A percentile compares a stretch with the other conserved stretches of the same genome.
These are phyloP conservation scores for Tachyglossus aculeatus DNA, from an alignment of 2,797 vertebrate genomes.

Conservation along the genomic window DNA sequence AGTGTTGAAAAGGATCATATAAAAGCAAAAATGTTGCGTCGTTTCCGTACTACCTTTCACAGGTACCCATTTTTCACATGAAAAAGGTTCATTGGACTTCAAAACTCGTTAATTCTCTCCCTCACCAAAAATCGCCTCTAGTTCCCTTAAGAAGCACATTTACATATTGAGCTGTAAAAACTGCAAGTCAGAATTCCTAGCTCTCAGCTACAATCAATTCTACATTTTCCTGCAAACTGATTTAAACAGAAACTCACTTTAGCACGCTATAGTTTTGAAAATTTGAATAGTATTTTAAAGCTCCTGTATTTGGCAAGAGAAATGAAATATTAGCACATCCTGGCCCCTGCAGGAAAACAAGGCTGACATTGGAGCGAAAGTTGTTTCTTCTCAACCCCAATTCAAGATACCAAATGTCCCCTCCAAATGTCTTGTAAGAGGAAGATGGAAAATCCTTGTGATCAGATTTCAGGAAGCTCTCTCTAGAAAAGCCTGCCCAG, in stretches of 20 bases:
- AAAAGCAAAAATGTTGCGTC: conserved; percentile 45
- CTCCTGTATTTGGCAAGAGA: background rate
- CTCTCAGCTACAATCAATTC: background rate
- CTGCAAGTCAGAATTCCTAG: background rate
- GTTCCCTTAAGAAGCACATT: background rate
- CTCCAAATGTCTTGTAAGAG: background rate
- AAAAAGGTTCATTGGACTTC: conserved; percentile 8
- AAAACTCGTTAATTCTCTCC: conserved; percentile 16
- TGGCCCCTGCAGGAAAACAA: conserved; percentile 15
- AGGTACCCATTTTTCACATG: conserved; percentile 28
- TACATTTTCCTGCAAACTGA: background rate
- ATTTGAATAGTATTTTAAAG: conserved; percentile 33
- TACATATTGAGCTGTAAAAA: background rate
- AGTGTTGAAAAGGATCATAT: conserved; percentile 27
- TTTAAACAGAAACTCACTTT: background rate
- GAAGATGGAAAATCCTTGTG: conserved; percentile 14
- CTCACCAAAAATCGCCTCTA: background rate
- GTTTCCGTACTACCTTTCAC: conserved; percentile 43
- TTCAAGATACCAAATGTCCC: background rate
- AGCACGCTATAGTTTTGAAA: conserved; percentile 11
- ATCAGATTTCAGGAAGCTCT: too few relatives aligned
- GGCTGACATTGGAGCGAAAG: background rate
- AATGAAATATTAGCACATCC: background rate
- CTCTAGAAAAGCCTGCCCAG: conserved; percentile 7
- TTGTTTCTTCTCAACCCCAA: background rate